A percentile compares a stretch with the other conserved stretches of the same genome.
These are phyloP conservation scores for Schizopygopsis malacanthus DNA, from an alignment of 2,797 vertebrate genomes.

Conservation along the genomic window DNA sequence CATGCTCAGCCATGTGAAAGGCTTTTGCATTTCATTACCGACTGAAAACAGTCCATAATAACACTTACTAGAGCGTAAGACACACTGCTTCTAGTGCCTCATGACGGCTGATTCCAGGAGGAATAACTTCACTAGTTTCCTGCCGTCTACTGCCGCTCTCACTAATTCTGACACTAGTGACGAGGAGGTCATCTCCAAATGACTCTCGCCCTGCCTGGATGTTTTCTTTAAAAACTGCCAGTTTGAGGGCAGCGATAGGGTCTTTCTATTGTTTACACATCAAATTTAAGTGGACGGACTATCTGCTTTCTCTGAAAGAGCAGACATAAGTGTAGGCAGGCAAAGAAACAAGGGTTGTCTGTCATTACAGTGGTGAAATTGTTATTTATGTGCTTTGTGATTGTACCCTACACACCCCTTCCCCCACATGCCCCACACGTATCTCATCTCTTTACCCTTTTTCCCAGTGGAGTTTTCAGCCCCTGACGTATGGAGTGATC, in stretches of 20 bases:
- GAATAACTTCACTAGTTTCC: conserved; percentile 52
- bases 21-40: conserved; percentile 15
- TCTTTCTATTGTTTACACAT: conserved; percentile 22
- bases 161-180: conserved; percentile 39
- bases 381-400: conserved; percentile 37
- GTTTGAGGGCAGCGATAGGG: not conserved
- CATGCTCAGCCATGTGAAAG: conserved; percentile 14
- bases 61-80: conserved; percentile 4
- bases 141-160: not conserved
- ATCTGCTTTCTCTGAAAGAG: not conserved
- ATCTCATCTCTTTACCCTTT: conserved; percentile 3
- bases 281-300: not conserved
- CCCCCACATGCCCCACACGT: conserved; percentile 16
- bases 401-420: conserved; percentile 21
- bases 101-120: conserved; percentile 19
- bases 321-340: not conserved
- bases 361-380: conserved; percentile 15
- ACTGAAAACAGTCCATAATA: conserved; percentile 20
- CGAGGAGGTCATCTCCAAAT: conserved; percentile 46
- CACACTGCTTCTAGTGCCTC: conserved; percentile 10
- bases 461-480: conserved; percentile 60
- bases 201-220: not conserved
- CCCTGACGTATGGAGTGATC: conserved; percentile 68
- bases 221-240: conserved; percentile 4
- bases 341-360: conserved; percentile 10